Conservation (phyloP, 2,797 vertebrate genomes). For the Sylvia borin region DNA sequence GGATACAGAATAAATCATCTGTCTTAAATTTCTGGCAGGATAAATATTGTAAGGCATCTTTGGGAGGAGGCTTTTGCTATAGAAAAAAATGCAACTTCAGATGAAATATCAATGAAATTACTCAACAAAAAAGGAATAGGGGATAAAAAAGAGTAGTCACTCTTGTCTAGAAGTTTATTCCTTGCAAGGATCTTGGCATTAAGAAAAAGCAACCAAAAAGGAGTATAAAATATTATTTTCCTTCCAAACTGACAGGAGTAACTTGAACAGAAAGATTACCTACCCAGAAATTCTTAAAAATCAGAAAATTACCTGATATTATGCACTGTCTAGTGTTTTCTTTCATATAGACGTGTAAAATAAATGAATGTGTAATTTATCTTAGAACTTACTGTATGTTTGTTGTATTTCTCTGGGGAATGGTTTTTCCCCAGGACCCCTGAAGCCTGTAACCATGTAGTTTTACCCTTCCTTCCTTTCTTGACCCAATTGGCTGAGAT, state of each 20-base stretch:
- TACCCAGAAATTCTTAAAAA: background rate
- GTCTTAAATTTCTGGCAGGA: constrained; percentile 27
- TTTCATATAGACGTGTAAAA: background rate
- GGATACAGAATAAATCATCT: background rate
- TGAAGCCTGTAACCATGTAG: too few species aligned
- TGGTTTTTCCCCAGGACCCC: too few species aligned
- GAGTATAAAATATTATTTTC: background rate
- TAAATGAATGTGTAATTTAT: background rate
- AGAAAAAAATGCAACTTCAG: background rate
- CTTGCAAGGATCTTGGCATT: background rate
- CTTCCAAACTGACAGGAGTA: background rate
- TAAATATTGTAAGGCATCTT: background rate
- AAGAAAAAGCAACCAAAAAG: background rate
- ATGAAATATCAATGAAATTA: constrained; percentile 26
- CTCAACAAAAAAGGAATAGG: background rate
- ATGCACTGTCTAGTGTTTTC: background rate
- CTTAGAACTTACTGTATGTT: background rate
- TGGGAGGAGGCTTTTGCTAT: background rate
- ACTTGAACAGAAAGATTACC: background rate
- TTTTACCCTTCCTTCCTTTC: too few species aligned
- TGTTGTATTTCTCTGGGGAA: too few species aligned
- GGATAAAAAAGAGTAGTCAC: background rate
- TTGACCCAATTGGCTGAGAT: too few species aligned
- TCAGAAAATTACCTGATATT: background rate
- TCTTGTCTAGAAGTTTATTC: background rate